phyloP scores from a whole-genome alignment of 1,140 invertebrate species.

The Drosophila persimilis region DNA sequence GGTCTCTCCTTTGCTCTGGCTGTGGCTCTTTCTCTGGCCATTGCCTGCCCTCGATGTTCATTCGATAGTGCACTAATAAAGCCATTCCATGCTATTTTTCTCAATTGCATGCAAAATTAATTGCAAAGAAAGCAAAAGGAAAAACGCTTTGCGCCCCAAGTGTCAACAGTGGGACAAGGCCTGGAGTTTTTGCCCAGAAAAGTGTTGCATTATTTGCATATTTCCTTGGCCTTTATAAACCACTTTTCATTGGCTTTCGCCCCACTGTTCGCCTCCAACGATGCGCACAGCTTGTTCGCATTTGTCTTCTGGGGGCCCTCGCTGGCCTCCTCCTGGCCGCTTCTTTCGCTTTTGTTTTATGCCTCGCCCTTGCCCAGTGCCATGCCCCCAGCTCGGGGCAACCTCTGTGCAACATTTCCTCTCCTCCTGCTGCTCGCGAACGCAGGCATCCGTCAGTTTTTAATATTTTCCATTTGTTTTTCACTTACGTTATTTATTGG shows the following conservation, averaged over 20 bases:
- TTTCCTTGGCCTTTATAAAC: neutral
- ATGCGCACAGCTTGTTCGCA: constrained; percentile 46
- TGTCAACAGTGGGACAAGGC: constrained; percentile 36
- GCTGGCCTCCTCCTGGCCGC: constrained; percentile 25
- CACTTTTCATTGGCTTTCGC: neutral
- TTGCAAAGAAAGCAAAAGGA: constrained; percentile 36
- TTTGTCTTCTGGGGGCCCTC: constrained; percentile 43
- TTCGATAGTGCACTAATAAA: constrained; percentile 51
- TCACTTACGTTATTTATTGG: constrained; percentile 66
- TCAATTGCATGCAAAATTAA: constrained; percentile 44
- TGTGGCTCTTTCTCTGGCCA: constrained; percentile 3
- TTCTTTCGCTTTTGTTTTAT: constrained; percentile 42
- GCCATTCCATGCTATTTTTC: constrained; percentile 46
- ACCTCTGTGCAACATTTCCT: neutral
- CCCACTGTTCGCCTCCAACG: constrained; percentile 40
- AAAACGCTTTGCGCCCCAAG: constrained; percentile 21
- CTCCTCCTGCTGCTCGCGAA: constrained; percentile 20
- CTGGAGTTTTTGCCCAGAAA: neutral
- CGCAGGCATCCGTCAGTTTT: constrained; percentile 68
- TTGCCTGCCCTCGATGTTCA: neutral
- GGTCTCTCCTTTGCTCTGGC: neutral
- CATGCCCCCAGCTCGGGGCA: neutral
- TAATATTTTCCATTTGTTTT: constrained; percentile 76
- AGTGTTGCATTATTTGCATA: neutral
- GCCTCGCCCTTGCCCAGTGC: constrained; percentile 17